phyloP scores from a whole-genome alignment of 2,888 invertebrate species.

The Mantis religiosa region DNA sequence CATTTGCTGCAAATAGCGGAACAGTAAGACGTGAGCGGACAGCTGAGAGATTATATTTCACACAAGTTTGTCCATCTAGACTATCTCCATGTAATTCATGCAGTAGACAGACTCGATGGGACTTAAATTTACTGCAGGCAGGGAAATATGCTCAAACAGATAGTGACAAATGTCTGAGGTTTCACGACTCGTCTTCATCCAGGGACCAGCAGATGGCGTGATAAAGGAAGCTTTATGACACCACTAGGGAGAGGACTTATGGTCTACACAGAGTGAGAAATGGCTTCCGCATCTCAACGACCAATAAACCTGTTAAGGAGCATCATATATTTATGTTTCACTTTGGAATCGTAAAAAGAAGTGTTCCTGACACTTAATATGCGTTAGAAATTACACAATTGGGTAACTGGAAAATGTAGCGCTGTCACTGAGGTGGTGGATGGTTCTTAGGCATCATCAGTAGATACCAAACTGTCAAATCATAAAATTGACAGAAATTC shows the following conservation, averaged over 20 bases:
- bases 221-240: not conserved
- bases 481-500: too few relatives aligned
- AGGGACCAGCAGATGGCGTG: not conserved
- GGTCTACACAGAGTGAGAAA: not conserved
- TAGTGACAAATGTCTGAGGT: not conserved
- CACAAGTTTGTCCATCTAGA: not conserved
- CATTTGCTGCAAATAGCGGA: not conserved
- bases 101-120: not conserved
- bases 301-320: not conserved
- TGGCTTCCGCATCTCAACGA: not conserved
- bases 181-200: not conserved
- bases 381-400: too few relatives aligned
- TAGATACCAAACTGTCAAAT: too few relatives aligned
- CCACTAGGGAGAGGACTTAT: not conserved
- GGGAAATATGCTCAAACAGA: not conserved
- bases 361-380: too few relatives aligned
- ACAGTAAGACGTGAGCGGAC: not conserved
- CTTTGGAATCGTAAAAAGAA: too few relatives aligned
- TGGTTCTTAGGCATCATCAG: too few relatives aligned
- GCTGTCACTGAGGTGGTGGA: too few relatives aligned
- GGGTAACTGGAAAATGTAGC: too few relatives aligned
- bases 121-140: not conserved
- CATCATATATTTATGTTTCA: too few relatives aligned
- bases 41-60: not conserved
- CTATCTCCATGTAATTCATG: not conserved